Conservation (phyloP, 1,140 invertebrate genomes). For the Calliphora vicina region DNA sequence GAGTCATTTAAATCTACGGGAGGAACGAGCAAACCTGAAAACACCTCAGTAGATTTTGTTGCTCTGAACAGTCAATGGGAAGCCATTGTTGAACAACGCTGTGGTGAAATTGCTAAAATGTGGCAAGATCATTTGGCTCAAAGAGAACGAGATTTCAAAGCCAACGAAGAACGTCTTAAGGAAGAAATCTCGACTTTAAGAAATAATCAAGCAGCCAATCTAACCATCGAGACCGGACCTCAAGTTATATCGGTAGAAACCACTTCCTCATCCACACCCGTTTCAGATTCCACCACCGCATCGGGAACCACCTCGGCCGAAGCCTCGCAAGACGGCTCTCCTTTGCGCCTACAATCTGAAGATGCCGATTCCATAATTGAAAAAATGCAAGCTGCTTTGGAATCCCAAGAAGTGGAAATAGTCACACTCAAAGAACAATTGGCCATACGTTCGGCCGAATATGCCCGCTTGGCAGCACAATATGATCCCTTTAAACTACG, state of each 20-base stretch:
- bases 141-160: conserved; percentile 68
- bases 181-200: conserved; percentile 61
- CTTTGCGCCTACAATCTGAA: conserved; percentile 43
- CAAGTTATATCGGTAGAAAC: conserved; percentile 8
- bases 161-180: conserved; percentile 65
- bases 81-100: conserved; percentile 69
- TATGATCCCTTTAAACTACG: conserved; percentile 61
- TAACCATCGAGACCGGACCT: neutral
- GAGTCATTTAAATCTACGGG: conserved; percentile 43
- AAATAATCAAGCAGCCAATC: conserved; percentile 25
- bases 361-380: conserved; percentile 41
- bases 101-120: conserved; percentile 70
- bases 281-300: conserved; percentile 18
- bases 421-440: conserved; percentile 73
- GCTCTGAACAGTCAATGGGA: conserved; percentile 63
- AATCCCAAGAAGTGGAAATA: conserved; percentile 74
- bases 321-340: conserved; percentile 37
- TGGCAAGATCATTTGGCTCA: conserved; percentile 72
- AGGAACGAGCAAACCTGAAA: conserved; percentile 49
- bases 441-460: conserved; percentile 64
- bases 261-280: conserved; percentile 34
- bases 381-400: conserved; percentile 68
- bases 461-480: conserved; percentile 60
- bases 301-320: neutral
- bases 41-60: conserved; percentile 41